Evolutionary conservation across 2,113 vertebrate genomes (phyloP).

Genomic region (Carassius carassius): DNA sequence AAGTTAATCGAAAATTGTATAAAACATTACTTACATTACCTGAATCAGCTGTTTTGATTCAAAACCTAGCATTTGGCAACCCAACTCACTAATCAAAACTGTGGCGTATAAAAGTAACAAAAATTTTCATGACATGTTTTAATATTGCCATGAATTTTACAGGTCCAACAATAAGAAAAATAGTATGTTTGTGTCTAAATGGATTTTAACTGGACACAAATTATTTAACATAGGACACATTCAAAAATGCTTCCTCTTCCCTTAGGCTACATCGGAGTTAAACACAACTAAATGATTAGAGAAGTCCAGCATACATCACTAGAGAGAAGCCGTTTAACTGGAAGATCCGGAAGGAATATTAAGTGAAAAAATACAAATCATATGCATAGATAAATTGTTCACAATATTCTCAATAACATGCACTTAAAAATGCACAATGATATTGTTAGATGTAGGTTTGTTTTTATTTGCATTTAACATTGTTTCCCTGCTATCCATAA

Average conservation of each 20-base stretch:
- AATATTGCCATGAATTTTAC: background rate
- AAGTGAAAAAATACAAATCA: background rate
- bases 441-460: background rate
- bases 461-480: background rate
- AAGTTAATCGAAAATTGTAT: background rate
- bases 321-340: background rate
- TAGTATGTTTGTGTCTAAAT: background rate
- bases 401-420: background rate
- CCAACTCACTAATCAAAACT: background rate
- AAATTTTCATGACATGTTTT: background rate
- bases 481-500: background rate
- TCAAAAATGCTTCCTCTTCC: background rate
- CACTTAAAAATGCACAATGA: background rate
- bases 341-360: background rate
- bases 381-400: background rate
- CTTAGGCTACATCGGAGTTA: background rate
- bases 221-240: background rate
- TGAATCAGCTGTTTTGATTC: background rate
- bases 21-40: background rate
- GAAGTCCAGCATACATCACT: background rate
- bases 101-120: background rate
- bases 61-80: background rate
- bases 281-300: background rate
- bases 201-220: background rate
- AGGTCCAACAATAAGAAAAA: background rate